A percentile compares a stretch with the other conserved stretches of the same genome.
Conservation (phyloP, 2,797 vertebrate genomes). For the Melopsittacus undulatus region DNA sequence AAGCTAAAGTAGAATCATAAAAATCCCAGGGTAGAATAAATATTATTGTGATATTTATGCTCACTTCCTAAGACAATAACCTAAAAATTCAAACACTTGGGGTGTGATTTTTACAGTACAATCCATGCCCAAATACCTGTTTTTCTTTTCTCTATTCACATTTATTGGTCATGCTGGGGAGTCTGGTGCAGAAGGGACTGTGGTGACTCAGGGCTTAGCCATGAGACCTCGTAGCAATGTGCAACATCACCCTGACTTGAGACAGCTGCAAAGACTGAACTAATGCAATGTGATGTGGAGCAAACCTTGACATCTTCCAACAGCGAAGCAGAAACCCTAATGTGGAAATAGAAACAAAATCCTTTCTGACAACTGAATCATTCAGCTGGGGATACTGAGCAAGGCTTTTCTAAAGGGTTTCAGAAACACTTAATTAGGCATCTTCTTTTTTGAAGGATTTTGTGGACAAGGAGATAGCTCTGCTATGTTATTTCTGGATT, state of each 20-base stretch:
- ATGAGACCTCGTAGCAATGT: background rate
- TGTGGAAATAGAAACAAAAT: background rate
- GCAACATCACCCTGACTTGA: background rate
- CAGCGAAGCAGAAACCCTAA: background rate
- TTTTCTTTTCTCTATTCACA: background rate
- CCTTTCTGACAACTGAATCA: background rate
- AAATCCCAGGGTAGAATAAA: conserved; percentile 9
- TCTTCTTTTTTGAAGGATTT: background rate
- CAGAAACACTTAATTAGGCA: background rate
- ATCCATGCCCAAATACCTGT: background rate
- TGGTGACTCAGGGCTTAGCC: background rate
- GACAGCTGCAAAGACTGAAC: background rate
- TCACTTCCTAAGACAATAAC: background rate
- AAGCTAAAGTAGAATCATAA: conserved; percentile 12
- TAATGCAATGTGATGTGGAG: background rate
- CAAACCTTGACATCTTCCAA: background rate
- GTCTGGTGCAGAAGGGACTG: background rate
- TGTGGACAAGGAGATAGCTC: background rate
- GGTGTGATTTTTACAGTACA: background rate
- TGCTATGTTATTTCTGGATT: background rate
- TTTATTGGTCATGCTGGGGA: background rate
- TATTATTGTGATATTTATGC: conserved; percentile 17
- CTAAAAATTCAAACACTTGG: background rate
- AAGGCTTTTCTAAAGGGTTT: background rate
- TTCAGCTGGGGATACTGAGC: background rate